Percentiles rank a stretch among this genome's conserved stretches.
Evolutionary conservation across 2,797 vertebrate species (phyloP).

Genomic region (Apogon hyalosoma): DNA sequence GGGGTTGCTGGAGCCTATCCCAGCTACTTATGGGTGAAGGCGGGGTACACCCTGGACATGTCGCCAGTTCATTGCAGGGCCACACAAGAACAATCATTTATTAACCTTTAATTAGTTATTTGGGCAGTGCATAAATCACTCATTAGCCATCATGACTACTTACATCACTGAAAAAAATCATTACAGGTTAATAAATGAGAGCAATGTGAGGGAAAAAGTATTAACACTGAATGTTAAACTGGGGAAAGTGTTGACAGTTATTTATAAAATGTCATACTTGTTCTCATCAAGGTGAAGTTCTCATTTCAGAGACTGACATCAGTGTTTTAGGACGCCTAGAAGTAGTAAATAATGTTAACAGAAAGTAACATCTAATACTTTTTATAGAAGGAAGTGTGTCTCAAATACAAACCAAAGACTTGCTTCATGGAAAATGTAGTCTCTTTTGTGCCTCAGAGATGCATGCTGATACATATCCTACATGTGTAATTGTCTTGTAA

Average conservation of each 20-base stretch:
- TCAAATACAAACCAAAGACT: not conserved
- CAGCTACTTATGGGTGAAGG: no score
- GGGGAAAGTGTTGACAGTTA: not conserved
- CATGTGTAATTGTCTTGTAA: no score
- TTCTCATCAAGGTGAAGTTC: not conserved
- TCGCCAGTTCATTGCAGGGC: no score
- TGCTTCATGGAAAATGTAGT: no score
- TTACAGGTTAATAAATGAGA: constrained; percentile 34
- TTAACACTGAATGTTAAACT: constrained; percentile 1
- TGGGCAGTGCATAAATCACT: constrained; percentile 35
- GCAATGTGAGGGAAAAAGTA: constrained; percentile 1
- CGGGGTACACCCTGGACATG: no score
- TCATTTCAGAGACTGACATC: not conserved
- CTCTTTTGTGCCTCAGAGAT: no score
- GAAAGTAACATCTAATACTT: not conserved
- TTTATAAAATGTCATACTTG: constrained; percentile 10
- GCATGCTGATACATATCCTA: no score
- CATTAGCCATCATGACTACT: constrained; percentile 13
- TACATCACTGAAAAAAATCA: constrained; percentile 30
- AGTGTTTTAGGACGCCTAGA: not conserved
- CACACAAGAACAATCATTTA: not conserved
- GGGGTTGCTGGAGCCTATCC: no score
- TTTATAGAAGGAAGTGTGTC: not conserved
- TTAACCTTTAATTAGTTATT: constrained; percentile 47
- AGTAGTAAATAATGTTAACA: not conserved